Conservation (phyloP, 2,888 invertebrate species). For the Orchesella flavescens region DNA sequence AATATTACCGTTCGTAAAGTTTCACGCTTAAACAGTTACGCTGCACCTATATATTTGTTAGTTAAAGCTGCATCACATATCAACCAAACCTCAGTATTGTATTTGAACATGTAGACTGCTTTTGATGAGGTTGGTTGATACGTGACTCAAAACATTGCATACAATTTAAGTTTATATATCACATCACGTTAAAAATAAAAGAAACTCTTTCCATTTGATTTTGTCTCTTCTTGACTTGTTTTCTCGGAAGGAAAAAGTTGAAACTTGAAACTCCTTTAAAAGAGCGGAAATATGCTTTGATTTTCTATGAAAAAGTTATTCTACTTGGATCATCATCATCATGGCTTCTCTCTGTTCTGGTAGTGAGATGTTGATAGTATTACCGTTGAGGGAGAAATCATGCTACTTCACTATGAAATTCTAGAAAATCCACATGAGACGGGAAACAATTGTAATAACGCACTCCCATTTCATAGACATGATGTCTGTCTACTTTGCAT, state of each 20-base stretch:
- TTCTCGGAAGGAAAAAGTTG: not conserved
- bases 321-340: conserved; percentile 48
- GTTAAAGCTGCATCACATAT: no score
- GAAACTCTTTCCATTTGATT: conserved; percentile 29
- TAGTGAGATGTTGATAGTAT: conserved; percentile 26
- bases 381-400: conserved; percentile 45
- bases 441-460: conserved; percentile 55
- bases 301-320: conserved; percentile 39
- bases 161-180: conserved; percentile 49
- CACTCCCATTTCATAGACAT: not conserved
- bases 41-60: not conserved
- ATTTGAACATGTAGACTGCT: not conserved
- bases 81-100: not conserved
- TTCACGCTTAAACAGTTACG: conserved; percentile 18
- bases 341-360: conserved; percentile 12
- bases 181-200: conserved; percentile 36
- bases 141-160: conserved; percentile 16
- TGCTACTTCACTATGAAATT: conserved; percentile 36
- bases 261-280: conserved; percentile 52
- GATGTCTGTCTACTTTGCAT: conserved; percentile 27
- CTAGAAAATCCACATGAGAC: conserved; percentile 56
- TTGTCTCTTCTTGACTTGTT: not conserved
- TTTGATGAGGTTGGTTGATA: conserved; percentile 26
- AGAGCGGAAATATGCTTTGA: conserved; percentile 55
- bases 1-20: not conserved